Evolutionary conservation across 1,140 invertebrate species (phyloP).

Genomic region (Apocrypta bakeri): DNA sequence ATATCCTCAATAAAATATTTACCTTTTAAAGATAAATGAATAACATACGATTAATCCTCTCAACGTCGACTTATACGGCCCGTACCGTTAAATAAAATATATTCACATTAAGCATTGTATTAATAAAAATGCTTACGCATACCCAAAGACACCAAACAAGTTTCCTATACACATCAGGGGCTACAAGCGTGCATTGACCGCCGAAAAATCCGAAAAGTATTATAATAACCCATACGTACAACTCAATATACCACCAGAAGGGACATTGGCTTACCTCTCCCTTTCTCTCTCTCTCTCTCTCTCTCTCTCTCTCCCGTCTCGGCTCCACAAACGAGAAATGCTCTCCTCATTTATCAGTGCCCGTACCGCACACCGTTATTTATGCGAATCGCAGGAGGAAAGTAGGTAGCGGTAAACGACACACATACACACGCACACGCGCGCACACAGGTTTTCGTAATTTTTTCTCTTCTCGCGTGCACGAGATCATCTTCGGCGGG

Average conservation of each 20-base stretch:
- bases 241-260: neutral
- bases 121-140: neutral
- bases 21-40: too few species aligned
- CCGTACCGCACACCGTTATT: constrained; percentile 22
- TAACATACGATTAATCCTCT: too few species aligned
- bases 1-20: too few species aligned
- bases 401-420: constrained; percentile 33
- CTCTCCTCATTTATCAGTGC: neutral
- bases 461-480: neutral
- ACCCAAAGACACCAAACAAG: neutral
- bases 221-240: neutral
- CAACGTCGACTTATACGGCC: too few species aligned
- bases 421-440: neutral
- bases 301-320: neutral
- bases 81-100: too few species aligned
- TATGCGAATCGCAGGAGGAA: neutral
- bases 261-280: neutral
- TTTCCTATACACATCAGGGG: neutral
- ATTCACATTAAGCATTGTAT: too few species aligned
- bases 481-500: neutral
- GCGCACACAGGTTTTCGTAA: neutral
- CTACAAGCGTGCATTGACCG: constrained; percentile 32
- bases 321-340: too few species aligned
- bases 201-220: constrained; percentile 33
- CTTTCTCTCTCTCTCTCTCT: neutral